A percentile compares a stretch with the other conserved stretches of the same genome.
Evolutionary conservation across 2,797 vertebrate genomes (phyloP).

Genomic region (Erpetoichthys calabaricus): DNA sequence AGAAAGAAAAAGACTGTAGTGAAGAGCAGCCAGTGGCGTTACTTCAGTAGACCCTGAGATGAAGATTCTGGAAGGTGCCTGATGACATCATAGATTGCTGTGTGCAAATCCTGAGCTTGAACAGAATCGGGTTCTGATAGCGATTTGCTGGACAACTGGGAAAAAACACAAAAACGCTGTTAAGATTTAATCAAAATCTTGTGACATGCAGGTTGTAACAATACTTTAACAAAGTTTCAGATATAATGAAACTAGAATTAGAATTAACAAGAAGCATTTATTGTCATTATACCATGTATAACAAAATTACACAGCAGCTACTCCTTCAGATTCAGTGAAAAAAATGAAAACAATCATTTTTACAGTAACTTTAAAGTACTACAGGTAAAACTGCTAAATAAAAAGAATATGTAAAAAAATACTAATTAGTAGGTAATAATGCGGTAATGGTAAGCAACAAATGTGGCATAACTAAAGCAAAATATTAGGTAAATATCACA

Average conservation of each 20-base stretch:
- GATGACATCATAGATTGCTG: constrained; percentile 90
- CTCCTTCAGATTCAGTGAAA: background rate
- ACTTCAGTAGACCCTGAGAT: constrained; percentile 51
- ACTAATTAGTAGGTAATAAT: too few species aligned
- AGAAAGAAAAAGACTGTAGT: too few species aligned
- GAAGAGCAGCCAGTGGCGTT: constrained; percentile 19
- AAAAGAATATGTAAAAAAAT: too few species aligned
- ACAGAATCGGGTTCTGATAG: constrained; percentile 48
- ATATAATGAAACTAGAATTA: too few species aligned
- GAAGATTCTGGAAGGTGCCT: constrained; percentile 68
- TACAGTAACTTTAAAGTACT: too few species aligned
- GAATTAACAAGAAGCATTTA: background rate
- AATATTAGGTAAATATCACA: too few species aligned
- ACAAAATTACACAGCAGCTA: background rate
- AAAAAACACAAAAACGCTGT: constrained; percentile 13
- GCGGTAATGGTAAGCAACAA: too few species aligned
- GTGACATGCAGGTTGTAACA: too few species aligned
- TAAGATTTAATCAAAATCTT: too few species aligned
- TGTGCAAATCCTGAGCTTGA: constrained; percentile 51
- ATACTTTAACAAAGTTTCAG: too few species aligned
- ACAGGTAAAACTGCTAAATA: too few species aligned
- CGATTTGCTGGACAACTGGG: constrained; percentile 60
- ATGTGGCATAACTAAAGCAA: background rate
- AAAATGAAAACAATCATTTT: background rate
- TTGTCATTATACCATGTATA: background rate